These are phyloP conservation scores for Nixonia krombeini DNA, from an alignment of 1,140 invertebrate species.

Conservation along the genomic window DNA sequence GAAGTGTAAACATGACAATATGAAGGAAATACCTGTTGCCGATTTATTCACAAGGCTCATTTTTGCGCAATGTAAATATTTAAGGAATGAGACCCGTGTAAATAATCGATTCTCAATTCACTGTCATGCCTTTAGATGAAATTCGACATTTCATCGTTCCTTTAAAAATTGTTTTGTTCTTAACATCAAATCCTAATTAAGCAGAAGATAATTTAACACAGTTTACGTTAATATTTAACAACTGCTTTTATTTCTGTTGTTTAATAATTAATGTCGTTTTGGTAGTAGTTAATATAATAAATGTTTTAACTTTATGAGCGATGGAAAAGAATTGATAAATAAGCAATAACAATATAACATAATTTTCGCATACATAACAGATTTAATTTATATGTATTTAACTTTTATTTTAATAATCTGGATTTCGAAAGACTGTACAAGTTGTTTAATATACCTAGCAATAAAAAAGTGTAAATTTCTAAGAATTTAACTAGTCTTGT, in stretches of 20 bases:
- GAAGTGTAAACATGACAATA: too few species aligned
- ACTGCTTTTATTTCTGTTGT: too few species aligned
- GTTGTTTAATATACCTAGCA: too few species aligned
- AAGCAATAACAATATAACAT: conserved; percentile 8
- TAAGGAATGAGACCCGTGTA: conserved; percentile 24
- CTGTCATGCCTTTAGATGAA: conserved; percentile 38
- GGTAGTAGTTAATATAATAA: too few species aligned
- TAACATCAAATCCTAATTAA: not conserved
- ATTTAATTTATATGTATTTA: too few species aligned
- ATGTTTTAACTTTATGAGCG: too few species aligned
- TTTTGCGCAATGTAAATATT: conserved; percentile 22
- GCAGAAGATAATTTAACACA: conserved; percentile 5
- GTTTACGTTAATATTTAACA: not conserved
- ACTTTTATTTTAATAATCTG: too few species aligned
- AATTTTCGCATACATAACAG: not conserved
- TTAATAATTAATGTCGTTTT: too few species aligned
- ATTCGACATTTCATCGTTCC: conserved; percentile 20
- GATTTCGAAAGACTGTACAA: too few species aligned
- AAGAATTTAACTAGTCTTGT: conserved; percentile 39
- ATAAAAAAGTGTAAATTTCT: too few species aligned
- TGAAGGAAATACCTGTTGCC: too few species aligned
- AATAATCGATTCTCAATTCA: conserved; percentile 34
- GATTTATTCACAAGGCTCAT: not conserved
- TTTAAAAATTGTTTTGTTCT: conserved; percentile 19
- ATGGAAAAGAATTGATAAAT: too few species aligned